These are phyloP conservation scores for Habroteleia sp. DNA, from an alignment of 2,888 invertebrate genomes.

Conservation along the genomic window DNA sequence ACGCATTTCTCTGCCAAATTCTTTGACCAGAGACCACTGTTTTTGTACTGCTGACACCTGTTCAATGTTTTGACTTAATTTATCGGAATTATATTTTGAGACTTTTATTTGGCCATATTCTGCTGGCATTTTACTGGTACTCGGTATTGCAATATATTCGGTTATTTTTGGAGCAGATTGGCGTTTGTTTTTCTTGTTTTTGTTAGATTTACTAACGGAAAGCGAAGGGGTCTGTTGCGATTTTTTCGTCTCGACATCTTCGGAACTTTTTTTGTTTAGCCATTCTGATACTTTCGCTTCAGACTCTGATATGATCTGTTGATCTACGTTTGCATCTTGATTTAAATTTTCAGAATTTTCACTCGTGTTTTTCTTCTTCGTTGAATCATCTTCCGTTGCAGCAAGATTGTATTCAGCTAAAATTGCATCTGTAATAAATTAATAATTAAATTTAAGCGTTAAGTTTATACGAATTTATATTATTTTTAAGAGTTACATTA, in stretches of 20 bases:
- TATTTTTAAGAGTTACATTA: too few relatives aligned
- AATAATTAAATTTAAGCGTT: too few relatives aligned
- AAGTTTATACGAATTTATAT: too few relatives aligned
- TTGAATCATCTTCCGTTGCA: too few relatives aligned
- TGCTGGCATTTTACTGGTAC: conserved; percentile 12
- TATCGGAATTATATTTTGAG: conserved; percentile 11
- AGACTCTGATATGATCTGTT: not conserved
- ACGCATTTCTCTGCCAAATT: conserved; percentile 72
- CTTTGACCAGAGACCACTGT: conserved; percentile 68
- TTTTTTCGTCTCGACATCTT: too few relatives aligned
- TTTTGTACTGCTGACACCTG: too few relatives aligned
- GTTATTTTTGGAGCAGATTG: too few relatives aligned
- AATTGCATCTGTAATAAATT: conserved; percentile 11
- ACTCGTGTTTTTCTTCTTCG: not conserved
- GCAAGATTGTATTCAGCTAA: conserved; percentile 5
- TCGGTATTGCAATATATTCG: not conserved
- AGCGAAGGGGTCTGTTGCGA: too few relatives aligned
- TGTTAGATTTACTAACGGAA: too few relatives aligned
- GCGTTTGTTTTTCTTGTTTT: too few relatives aligned
- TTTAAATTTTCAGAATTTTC: too few relatives aligned
- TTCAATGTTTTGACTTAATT: conserved; percentile 9
- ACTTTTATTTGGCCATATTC: not conserved
- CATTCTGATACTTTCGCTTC: conserved; percentile 27
- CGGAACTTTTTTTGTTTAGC: conserved; percentile 23
- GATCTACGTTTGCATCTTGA: not conserved